These are phyloP conservation scores for Seriola dumerili DNA, from an alignment of 2,113 vertebrate genomes.

Conservation along the genomic window DNA sequence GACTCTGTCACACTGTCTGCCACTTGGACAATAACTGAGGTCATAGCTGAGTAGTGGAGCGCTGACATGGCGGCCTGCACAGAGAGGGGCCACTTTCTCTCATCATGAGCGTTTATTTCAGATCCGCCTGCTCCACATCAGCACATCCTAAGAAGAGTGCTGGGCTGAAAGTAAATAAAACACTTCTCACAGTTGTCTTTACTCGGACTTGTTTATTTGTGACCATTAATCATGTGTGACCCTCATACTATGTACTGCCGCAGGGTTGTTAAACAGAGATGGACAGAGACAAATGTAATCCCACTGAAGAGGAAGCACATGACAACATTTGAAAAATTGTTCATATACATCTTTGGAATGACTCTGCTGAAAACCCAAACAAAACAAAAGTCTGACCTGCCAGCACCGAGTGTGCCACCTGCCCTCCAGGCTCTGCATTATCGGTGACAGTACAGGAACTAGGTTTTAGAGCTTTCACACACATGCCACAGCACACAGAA, in stretches of 20 bases:
- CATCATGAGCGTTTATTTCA: constrained; percentile 61
- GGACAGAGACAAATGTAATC: constrained; percentile 66
- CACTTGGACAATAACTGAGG: constrained; percentile 82
- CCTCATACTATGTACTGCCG: background rate
- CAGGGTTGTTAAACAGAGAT: constrained; percentile 62
- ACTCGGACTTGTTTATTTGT: constrained; percentile 66
- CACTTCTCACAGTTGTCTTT: constrained; percentile 65
- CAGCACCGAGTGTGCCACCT: background rate
- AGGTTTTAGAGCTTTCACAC: background rate
- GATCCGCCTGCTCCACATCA: constrained; percentile 25
- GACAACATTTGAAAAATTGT: constrained; percentile 60
- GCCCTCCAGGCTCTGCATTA: constrained; percentile 8
- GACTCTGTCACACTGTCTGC: constrained; percentile 84
- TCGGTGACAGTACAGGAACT: background rate
- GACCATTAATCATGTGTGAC: constrained; percentile 64
- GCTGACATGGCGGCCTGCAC: constrained; percentile 49
- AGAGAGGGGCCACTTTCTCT: constrained; percentile 67
- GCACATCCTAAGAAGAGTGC: constrained; percentile 37
- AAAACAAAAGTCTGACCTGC: constrained; percentile 39
- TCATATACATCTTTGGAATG: constrained; percentile 63
- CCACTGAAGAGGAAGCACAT: constrained; percentile 61
- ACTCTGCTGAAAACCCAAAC: constrained; percentile 46
- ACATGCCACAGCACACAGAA: background rate
- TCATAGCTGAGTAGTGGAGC: constrained; percentile 68
- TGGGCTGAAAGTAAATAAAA: constrained; percentile 69